phyloP scores from a whole-genome alignment of 2,113 vertebrate species.

The Sprattus sprattus region DNA sequence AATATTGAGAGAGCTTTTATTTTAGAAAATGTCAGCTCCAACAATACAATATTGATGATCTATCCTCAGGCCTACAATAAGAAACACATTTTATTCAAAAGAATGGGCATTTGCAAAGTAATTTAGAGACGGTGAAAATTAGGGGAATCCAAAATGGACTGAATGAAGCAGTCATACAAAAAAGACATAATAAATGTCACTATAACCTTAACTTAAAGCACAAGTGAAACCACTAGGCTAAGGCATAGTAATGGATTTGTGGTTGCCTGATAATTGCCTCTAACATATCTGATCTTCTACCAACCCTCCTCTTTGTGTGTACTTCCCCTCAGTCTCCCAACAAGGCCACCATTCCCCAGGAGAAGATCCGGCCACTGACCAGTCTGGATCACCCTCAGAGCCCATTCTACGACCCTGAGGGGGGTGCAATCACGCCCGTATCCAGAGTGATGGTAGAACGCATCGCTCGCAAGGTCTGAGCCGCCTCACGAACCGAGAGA shows the following conservation, averaged over 20 bases:
- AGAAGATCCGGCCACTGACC: conserved; percentile 95
- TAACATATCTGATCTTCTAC: not conserved
- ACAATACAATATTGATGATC: not conserved
- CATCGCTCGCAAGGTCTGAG: conserved; percentile 92
- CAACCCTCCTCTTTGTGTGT: conserved; percentile 3
- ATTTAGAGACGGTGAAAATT: not conserved
- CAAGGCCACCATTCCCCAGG: conserved; percentile 83
- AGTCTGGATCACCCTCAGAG: conserved; percentile 96
- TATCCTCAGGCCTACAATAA: not conserved
- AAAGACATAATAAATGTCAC: not conserved
- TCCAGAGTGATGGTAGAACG: conserved; percentile 91
- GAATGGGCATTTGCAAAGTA: not conserved
- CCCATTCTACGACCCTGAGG: conserved; percentile 98
- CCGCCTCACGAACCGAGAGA: not conserved
- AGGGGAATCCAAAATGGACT: not conserved
- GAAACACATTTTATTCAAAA: not conserved
- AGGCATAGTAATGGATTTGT: not conserved
- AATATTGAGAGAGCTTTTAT: not conserved
- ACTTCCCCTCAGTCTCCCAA: conserved; percentile 83
- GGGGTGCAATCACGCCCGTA: conserved; percentile 91
- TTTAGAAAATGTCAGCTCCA: not conserved
- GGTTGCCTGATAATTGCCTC: not conserved
- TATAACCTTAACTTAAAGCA: not conserved
- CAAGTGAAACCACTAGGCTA: not conserved
- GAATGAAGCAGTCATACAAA: not conserved